These are phyloP conservation scores for Bos indicus DNA, from an alignment of 2,113 vertebrate species.

Conservation along the genomic window DNA sequence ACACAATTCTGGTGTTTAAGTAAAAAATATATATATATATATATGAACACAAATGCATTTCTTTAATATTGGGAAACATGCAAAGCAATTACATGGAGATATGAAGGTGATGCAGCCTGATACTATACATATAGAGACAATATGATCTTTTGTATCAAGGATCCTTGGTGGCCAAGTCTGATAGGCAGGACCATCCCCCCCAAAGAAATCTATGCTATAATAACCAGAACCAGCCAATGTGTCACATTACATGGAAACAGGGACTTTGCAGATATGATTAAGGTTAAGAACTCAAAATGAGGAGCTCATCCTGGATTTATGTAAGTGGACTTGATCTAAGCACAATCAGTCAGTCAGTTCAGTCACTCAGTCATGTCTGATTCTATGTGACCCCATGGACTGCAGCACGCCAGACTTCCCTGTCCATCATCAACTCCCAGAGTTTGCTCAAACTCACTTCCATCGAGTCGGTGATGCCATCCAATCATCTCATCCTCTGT, in stretches of 20 bases:
- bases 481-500: not conserved
- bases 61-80: not conserved
- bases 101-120: not conserved
- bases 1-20: slow-evolving; percentile 17
- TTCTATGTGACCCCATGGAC: not conserved
- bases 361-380: not conserved
- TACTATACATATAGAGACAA: not conserved
- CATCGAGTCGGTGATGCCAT: not conserved
- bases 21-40: not conserved
- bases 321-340: not conserved
- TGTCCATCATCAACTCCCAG: not conserved
- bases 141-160: not conserved
- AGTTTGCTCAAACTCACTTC: not conserved
- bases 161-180: not conserved
- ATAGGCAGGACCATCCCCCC: not conserved
- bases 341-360: not conserved
- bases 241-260: not conserved
- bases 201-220: not conserved
- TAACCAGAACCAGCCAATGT: not conserved
- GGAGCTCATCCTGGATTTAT: not conserved
- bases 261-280: not conserved
- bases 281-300: not conserved
- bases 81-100: not conserved
- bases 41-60: not conserved
- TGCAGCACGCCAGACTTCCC: not conserved